Conservation (phyloP, 2,888 invertebrate species). For the Cyclophora albipunctata region DNA sequence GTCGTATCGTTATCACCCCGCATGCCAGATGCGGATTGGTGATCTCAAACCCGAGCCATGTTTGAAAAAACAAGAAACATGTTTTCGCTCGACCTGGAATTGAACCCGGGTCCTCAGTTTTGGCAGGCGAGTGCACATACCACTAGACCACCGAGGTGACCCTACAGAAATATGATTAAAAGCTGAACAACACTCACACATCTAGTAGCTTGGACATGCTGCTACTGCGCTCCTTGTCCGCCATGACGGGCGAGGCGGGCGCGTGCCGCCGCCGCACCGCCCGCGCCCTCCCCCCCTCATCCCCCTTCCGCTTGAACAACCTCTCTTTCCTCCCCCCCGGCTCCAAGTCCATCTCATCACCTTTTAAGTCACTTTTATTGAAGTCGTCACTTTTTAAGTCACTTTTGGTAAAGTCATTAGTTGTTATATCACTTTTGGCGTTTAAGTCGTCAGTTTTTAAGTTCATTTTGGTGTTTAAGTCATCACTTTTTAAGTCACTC, state of each 20-base stretch:
- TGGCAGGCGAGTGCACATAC: too few species aligned
- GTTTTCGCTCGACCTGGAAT: too few species aligned
- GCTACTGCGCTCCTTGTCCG: constrained; percentile 88
- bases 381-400: constrained; percentile 31
- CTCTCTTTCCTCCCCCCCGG: constrained; percentile 47
- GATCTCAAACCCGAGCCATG: too few species aligned
- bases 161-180: too few species aligned
- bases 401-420: not conserved
- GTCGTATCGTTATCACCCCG: too few species aligned
- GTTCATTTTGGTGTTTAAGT: not conserved
- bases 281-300: constrained; percentile 46
- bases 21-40: too few species aligned
- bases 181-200: constrained; percentile 58
- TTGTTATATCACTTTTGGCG: not conserved
- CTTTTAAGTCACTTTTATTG: constrained; percentile 49
- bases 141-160: too few species aligned
- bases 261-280: constrained; percentile 52
- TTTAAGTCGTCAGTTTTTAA: not conserved
- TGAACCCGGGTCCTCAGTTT: too few species aligned
- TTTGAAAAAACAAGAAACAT: too few species aligned
- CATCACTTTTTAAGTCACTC: too few species aligned
- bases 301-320: constrained; percentile 63
- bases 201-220: constrained; percentile 90
- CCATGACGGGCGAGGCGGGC: constrained; percentile 58
- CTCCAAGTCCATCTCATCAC: constrained; percentile 44